Conservation (phyloP, 2,888 invertebrate species). For the Phyllotreta cruciferae region DNA sequence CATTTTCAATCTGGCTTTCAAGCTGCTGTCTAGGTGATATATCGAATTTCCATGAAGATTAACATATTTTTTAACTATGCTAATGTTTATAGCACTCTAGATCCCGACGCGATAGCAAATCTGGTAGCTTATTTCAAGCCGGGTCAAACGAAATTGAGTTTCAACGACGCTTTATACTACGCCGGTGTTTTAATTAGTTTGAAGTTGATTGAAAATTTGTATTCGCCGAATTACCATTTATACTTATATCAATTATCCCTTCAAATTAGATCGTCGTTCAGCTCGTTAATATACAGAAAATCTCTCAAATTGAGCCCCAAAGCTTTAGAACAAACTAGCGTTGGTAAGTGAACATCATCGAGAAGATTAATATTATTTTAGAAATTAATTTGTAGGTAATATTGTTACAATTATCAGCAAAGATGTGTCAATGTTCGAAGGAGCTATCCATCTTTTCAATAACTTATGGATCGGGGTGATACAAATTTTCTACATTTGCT, state of each 20-base stretch:
- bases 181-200: constrained; percentile 70
- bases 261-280: constrained; percentile 80
- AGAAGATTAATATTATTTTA: not conserved
- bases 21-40: constrained; percentile 28
- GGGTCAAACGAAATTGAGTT: constrained; percentile 59
- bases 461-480: constrained; percentile 91
- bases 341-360: constrained; percentile 33
- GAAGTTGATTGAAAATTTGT: constrained; percentile 68
- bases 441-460: constrained; percentile 84
- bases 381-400: constrained; percentile 60
- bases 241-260: constrained; percentile 74
- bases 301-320: constrained; percentile 43
- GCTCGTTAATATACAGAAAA: constrained; percentile 75
- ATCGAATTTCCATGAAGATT: not conserved
- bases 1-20: constrained; percentile 37
- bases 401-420: constrained; percentile 89
- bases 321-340: constrained; percentile 41
- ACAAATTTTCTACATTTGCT: constrained; percentile 79
- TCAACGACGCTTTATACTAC: constrained; percentile 71
- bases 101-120: constrained; percentile 71
- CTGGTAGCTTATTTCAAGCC: constrained; percentile 73
- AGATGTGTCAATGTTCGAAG: constrained; percentile 90
- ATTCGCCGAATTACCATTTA: constrained; percentile 84
- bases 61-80: constrained; percentile 50
- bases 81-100: constrained; percentile 63